Conservation (phyloP, 2,888 invertebrate species). For the Plutella xylostella region DNA sequence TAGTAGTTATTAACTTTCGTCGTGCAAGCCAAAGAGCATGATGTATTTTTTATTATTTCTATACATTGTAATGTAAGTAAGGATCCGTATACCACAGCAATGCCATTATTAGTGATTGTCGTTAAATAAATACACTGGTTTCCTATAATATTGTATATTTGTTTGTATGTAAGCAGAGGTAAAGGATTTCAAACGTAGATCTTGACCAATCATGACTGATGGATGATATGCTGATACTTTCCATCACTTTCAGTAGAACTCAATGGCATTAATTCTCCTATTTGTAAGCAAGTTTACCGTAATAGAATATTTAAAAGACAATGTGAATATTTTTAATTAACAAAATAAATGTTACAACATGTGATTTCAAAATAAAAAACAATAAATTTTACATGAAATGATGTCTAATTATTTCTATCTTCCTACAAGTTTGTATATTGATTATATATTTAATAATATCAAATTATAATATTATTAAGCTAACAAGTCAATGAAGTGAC, state of each 20-base stretch:
- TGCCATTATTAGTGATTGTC: constrained; percentile 64
- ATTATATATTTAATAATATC: no score
- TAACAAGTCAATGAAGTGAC: no score
- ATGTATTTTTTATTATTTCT: constrained; percentile 64
- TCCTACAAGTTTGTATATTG: neutral
- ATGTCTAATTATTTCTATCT: constrained; percentile 13
- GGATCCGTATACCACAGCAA: constrained; percentile 60
- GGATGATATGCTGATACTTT: constrained; percentile 27
- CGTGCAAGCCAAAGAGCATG: constrained; percentile 71
- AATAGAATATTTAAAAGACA: constrained; percentile 74
- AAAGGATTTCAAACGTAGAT: constrained; percentile 31
- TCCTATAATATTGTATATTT: constrained; percentile 65
- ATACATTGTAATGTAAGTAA: constrained; percentile 51
- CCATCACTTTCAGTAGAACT: constrained; percentile 47
- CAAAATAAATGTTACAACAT: constrained; percentile 73
- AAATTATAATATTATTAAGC: no score
- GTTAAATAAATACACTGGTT: constrained; percentile 44
- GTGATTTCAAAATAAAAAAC: constrained; percentile 73
- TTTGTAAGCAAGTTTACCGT: constrained; percentile 68
- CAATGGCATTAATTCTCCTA: constrained; percentile 68
- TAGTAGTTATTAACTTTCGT: constrained; percentile 50
- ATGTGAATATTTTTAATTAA: constrained; percentile 77
- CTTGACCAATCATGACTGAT: constrained; percentile 65
- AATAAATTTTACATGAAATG: constrained; percentile 70
- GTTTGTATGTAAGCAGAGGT: constrained; percentile 53